Percentiles rank a stretch among this genome's conserved stretches.
These are phyloP conservation scores for Poecilia latipinna DNA, from an alignment of 2,113 vertebrate species.

Conservation along the genomic window DNA sequence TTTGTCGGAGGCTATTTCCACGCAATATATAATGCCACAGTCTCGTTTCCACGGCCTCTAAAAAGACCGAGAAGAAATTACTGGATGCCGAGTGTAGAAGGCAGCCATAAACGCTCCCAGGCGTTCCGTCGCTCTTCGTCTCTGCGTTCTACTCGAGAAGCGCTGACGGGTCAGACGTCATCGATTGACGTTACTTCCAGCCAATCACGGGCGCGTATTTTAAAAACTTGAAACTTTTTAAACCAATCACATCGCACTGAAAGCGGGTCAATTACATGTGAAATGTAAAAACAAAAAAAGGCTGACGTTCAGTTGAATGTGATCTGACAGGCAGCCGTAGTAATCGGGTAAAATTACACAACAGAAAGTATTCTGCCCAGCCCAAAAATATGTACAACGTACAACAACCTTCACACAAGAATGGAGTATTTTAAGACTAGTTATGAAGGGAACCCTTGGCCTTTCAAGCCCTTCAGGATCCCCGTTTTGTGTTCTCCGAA, in stretches of 20 bases:
- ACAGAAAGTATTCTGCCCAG: background rate
- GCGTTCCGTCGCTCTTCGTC: slow-evolving; percentile 30
- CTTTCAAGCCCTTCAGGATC: background rate
- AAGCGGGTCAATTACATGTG: slow-evolving; percentile 38
- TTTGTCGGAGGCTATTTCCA: background rate
- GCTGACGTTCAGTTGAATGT: slow-evolving; percentile 31
- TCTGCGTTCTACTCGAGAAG: slow-evolving; percentile 33
- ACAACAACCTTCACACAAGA: background rate
- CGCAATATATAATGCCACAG: background rate
- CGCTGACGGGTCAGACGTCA: slow-evolving; percentile 48
- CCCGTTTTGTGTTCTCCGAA: background rate
- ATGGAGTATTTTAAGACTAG: background rate
- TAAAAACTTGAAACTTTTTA: slow-evolving; percentile 50
- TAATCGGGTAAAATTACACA: background rate
- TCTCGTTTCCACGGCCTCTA: slow-evolving; percentile 4
- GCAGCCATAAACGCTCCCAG: slow-evolving; percentile 47
- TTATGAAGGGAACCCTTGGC: background rate
- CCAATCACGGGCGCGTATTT: slow-evolving; percentile 46
- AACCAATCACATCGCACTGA: slow-evolving; percentile 42
- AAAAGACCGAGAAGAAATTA: background rate
- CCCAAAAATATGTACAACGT: background rate
- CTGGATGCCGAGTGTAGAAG: slow-evolving; percentile 7
- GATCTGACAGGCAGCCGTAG: slow-evolving; percentile 29
- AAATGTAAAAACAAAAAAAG: slow-evolving; percentile 68
- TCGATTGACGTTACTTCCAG: slow-evolving; percentile 26